Base-by-base conservation (phyloP, 2,797 vertebrate genomes). In the Thripadectes ignobilis region DNA sequence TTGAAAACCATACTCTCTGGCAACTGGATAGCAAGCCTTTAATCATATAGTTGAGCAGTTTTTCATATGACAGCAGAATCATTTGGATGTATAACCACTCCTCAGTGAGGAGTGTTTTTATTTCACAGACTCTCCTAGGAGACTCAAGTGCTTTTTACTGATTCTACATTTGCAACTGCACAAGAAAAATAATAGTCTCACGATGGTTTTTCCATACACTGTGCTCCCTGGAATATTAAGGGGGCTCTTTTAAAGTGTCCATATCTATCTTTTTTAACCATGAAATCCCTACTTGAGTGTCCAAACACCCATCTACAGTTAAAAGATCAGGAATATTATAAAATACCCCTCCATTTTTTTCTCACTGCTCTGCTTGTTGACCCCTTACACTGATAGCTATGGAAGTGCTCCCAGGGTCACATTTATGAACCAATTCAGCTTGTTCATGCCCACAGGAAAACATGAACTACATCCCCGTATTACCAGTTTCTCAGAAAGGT, bases 191-290 rank as follows among this genome's bases (percentile, higher is more conserved):
- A 87, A 18, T 55, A 2, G 0, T 73, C 29, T 83, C 30, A 23
- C 0, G 0, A 13, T 78, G 29, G 7, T 65, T 76, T 72, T 19
- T 72, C 34, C 39, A 38, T 23, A 9, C 13, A 13, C 1, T 27
- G 4, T 4, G 4, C 12, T 91, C 11, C 54, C 20, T 61, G 16
- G 45, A 72, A 45, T 85, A 54, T 7, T 43, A 41, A 82, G 32
- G 79, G 46, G 39, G 54, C 6, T 5, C 12, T n/a, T 89, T 83
- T 32, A n/a, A 49, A 55, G 24, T 36, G 4, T 21, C 14, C 48
- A 36, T 12, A 14, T 36, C 24, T 65, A 27, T 0, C 0, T 36
- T 63, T 57, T 61, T 72, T n/a, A 85, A 62, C 14, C 12, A 10
- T 49, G 10, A 69, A 94, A 62, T 79, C 15, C 39, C 9, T 58